Evolutionary conservation across 2,888 invertebrate species (phyloP).

Genomic region (Emmelina monodactyla): DNA sequence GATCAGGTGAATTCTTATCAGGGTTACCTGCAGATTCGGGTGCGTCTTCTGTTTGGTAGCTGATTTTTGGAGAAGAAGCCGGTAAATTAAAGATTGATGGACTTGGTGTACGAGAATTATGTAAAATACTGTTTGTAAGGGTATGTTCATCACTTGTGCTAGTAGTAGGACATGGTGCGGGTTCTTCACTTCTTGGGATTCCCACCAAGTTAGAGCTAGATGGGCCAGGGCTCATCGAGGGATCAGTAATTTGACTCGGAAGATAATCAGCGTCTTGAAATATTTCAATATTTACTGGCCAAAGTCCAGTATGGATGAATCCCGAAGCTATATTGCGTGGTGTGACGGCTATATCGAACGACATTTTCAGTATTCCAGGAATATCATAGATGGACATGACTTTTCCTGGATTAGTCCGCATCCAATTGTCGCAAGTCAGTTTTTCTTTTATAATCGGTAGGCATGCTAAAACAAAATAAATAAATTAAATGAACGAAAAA

Average conservation of each 20-base stretch:
- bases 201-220: conserved; percentile 7
- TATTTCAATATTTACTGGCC: conserved; percentile 14
- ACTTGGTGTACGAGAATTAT: no score
- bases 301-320: conserved; percentile 12
- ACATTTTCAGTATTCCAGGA: conserved; percentile 9
- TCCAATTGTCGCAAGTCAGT: conserved; percentile 12
- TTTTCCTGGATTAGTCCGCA: conserved; percentile 16
- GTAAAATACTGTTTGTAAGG: no score
- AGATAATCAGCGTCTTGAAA: conserved; percentile 14
- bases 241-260: conserved; percentile 15
- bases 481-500: no score
- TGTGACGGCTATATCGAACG: conserved; percentile 13
- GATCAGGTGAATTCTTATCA: background rate
- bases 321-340: conserved; percentile 12
- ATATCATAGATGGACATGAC: conserved; percentile 14
- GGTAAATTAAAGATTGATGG: no score
- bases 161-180: background rate
- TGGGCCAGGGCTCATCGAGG: conserved; percentile 5
- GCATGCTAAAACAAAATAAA: conserved; percentile 2
- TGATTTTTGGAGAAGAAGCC: background rate
- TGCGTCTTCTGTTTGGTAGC: background rate
- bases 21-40: background rate
- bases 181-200: conserved; percentile 6
- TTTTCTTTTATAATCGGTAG: conserved; percentile 1
- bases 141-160: background rate